Base-by-base conservation (phyloP, 2,888 invertebrate genomes). In the Dicyrtomina minuta region DNA sequence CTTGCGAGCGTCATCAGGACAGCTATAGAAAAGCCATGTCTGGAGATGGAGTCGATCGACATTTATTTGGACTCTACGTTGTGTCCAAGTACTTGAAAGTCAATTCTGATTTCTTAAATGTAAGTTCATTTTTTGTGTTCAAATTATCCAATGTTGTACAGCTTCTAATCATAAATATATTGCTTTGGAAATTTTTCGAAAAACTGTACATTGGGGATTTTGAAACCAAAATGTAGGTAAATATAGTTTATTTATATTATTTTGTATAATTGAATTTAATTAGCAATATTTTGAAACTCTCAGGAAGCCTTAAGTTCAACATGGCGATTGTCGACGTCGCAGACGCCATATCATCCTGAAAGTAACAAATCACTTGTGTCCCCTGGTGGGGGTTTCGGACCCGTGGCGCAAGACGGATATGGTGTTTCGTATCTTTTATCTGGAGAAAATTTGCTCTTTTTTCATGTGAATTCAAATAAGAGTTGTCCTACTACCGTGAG, bases 11-110 rank as follows among this genome's bases (percentile, higher is more conserved):
- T 12, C 99, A 99, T 85, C 97, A 97, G 83, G 83, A 86, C 70
- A 90, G 89, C 58, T 97, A 96, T 83, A 93, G 96, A 80, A 92
- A 97, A 83, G 96, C 98, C 12, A 99, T 99, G 98, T 92, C 93
- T 68, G 99, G 98, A 8, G 89, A 89, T 80, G 99, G 99, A 74
- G 94, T 99, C 79, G 98, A 99, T 84, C 87, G 99, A 58, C 98
- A 99, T 83, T 84, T 99, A 56, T 99, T 99, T 86, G 97, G 96
- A 81, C 86, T 99, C 12, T 99, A 98, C 83, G 97, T 99, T 41
- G 93, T 99, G 69, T 96, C 96, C 68, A 96, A 96, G 83, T 99
- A 99, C 82, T 86, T 99, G 74, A 96, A 97, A 83, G 88, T 94
- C 12, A 96, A 97, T 76, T 96, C 95, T 46, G 95, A 96, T 17